Base-by-base conservation (phyloP, 2,888 invertebrate species). In the Drosophila anceps region DNA sequence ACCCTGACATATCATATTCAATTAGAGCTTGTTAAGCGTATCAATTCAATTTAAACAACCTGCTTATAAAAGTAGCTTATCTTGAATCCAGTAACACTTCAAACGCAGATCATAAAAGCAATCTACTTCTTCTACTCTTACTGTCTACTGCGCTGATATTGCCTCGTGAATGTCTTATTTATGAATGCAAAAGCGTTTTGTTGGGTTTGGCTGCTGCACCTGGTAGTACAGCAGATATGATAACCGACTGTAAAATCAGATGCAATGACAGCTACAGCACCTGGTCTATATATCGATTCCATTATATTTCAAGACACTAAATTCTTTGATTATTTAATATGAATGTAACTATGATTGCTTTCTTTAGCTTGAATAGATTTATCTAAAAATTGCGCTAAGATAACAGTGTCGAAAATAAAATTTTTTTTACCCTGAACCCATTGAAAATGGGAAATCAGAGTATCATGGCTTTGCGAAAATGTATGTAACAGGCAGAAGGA, bases 131-230 rank as follows among this genome's bases (percentile, higher is more conserved):
- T n/a, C n/a, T n/a, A n/a, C n/a, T n/a, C n/a, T n/a, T n/a, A n/a
- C 27, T 54, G 39, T 7, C 29, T n/a, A 15, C 54, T 31, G 31
- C 31, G 27, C 29, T 61, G 73, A 58, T 76, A 73, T 43, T 63
- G 73, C 46, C 77, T 82, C 78, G 71, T 80, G 83, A 64, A 82
- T 88, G 81, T 78, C 88, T 88, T 85, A 85, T 85, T 84, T 84
- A 88, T 84, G 84, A 88, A 88, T 84, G 81, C 79, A 79, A 79
- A 76, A 69, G 51, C 75, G 61, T 69, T 74, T 18, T 64, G 35
- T 46, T 46, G 41, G 41, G 37, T 37, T 44, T 57, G 61, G 20
- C 24, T 18, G 33, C 10, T 13, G 39, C 10, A 8, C 18, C 20
- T 70, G 72, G 78, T 82, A 53, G 58, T 79, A 82, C 88, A 87